Percentiles rank a stretch among this genome's conserved stretches.
Conservation (phyloP, 2,888 invertebrate species). For the Leptinotarsa rubiginosa region DNA sequence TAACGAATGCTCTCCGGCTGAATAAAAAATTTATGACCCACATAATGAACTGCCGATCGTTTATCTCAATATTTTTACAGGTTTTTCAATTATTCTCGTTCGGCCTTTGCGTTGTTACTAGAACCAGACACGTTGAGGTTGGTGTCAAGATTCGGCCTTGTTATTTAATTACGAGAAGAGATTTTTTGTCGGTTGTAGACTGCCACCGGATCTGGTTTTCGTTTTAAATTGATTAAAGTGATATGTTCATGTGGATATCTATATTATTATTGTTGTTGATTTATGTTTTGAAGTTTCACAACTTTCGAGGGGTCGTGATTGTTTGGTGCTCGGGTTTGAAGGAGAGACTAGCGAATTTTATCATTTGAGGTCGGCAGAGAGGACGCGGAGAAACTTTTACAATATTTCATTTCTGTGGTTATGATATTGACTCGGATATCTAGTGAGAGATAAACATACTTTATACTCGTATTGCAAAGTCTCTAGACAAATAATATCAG, state of each 20-base stretch:
- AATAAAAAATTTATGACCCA: conserved; percentile 38
- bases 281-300: conserved; percentile 1
- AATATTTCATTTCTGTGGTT: background rate
- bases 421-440: background rate
- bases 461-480: too few species aligned
- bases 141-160: conserved; percentile 34
- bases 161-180: conserved; percentile 29
- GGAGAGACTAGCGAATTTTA: background rate
- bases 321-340: background rate
- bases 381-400: background rate
- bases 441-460: too few species aligned
- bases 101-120: conserved; percentile 29
- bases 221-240: conserved; percentile 21
- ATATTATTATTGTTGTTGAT: conserved; percentile 22
- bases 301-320: conserved; percentile 3
- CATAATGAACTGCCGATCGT: conserved; percentile 34
- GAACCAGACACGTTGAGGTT: conserved; percentile 14
- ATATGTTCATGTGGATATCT: conserved; percentile 18
- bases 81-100: conserved; percentile 37
- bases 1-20: conserved; percentile 10
- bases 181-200: conserved; percentile 19
- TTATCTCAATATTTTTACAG: conserved; percentile 39
- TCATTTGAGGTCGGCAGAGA: background rate
- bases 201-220: conserved; percentile 22
- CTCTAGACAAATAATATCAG: too few species aligned